Evolutionary conservation across 2,797 vertebrate genomes (phyloP).

Genomic region (Spinus pinus): DNA sequence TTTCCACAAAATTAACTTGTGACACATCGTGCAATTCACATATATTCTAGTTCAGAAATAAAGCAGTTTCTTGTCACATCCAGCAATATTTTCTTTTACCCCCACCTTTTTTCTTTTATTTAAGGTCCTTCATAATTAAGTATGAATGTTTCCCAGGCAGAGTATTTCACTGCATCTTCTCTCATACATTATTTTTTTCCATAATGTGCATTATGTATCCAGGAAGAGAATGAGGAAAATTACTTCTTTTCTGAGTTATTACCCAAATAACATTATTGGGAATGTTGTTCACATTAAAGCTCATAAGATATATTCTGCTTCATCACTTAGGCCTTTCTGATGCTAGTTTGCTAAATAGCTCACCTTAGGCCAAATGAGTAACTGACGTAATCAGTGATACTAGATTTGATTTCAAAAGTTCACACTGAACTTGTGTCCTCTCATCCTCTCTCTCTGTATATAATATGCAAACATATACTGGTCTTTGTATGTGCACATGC

Average conservation of each 20-base stretch:
- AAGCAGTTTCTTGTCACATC: neutral
- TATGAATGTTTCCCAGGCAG: neutral
- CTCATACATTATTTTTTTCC: neutral
- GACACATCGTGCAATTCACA: fast-evolving
- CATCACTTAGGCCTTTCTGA: neutral
- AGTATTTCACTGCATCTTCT: neutral
- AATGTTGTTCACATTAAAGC: neutral
- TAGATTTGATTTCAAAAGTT: neutral
- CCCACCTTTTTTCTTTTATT: neutral
- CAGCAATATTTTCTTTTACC: neutral
- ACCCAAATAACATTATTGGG: neutral
- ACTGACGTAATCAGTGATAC: neutral
- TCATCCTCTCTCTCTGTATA: neutral
- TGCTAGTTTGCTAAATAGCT: neutral
- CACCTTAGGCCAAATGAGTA: neutral
- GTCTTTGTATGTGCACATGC: neutral
- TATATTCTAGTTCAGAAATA: neutral
- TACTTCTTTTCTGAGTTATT: neutral
- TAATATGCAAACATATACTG: neutral
- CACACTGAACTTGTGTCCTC: neutral
- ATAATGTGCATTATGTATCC: neutral
- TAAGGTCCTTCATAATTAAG: neutral
- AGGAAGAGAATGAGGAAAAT: neutral
- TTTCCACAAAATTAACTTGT: neutral
- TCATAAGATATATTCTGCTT: neutral